Conservation (phyloP, 2,113 vertebrate genomes). For the Diglossa brunneiventris region DNA sequence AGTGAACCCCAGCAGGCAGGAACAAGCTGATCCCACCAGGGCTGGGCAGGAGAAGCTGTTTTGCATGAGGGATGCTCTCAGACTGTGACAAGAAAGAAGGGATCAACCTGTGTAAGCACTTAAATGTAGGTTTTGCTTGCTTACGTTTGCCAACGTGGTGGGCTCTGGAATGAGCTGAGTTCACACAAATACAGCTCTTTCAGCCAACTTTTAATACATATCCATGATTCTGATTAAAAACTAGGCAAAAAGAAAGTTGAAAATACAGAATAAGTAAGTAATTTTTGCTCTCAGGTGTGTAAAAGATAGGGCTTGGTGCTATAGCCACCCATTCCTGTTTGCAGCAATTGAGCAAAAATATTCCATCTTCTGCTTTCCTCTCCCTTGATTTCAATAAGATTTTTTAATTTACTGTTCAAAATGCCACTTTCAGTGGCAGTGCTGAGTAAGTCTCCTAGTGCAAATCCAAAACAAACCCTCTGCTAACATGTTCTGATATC, state of each 20-base stretch:
- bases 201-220: background rate
- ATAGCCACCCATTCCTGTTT: background rate
- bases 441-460: background rate
- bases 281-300: background rate
- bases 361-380: background rate
- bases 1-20: background rate
- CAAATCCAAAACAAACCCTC: background rate
- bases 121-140: background rate
- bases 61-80: background rate
- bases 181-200: background rate
- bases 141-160: fast-evolving
- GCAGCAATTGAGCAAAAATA: background rate
- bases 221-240: background rate
- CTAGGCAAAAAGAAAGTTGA: background rate
- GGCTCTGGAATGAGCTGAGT: background rate
- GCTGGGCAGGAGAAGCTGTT: background rate
- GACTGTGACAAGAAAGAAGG: background rate
- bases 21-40: background rate
- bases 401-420: background rate
- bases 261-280: background rate
- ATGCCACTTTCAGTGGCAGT: background rate
- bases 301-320: background rate
- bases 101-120: background rate
- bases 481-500: background rate
- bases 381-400: background rate